phyloP scores from a whole-genome alignment of 2,888 invertebrate genomes.

The Chrysolina americana region DNA sequence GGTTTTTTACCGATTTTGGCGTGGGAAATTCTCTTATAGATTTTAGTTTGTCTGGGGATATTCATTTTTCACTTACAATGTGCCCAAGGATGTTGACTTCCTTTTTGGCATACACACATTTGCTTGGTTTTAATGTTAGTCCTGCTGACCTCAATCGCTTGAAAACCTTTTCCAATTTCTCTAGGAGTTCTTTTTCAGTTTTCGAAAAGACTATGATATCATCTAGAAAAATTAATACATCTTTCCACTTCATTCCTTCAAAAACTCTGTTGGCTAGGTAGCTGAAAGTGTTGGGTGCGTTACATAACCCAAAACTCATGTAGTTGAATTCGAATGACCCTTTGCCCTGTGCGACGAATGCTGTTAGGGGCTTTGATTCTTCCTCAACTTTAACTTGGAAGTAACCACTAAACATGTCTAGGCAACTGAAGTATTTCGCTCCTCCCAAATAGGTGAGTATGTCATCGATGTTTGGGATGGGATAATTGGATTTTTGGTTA shows the following conservation, averaged over 20 bases:
- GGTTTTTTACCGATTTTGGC: too few relatives aligned
- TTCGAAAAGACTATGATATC: constrained; percentile 50
- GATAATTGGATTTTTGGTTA: constrained; percentile 49
- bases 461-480: constrained; percentile 52
- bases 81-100: constrained; percentile 54
- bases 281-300: constrained; percentile 53
- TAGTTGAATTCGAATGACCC: constrained; percentile 53
- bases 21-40: too few relatives aligned
- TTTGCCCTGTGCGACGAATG: constrained; percentile 48
- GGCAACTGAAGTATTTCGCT: constrained; percentile 47
- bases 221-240: constrained; percentile 52
- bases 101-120: constrained; percentile 35
- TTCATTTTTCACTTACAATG: constrained; percentile 46
- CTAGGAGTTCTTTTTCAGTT: constrained; percentile 46
- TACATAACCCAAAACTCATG: constrained; percentile 53
- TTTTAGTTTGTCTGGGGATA: constrained; percentile 28
- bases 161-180: constrained; percentile 45
- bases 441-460: constrained; percentile 47
- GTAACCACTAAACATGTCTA: constrained; percentile 53
- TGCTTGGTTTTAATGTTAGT: constrained; percentile 47
- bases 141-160: constrained; percentile 40
- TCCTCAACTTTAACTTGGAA: constrained; percentile 48
- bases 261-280: constrained; percentile 49
- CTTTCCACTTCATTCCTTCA: constrained; percentile 48
- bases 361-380: constrained; percentile 47